These are phyloP conservation scores for Microhierax caerulescens DNA, from an alignment of 2,797 vertebrate genomes.

Conservation along the genomic window DNA sequence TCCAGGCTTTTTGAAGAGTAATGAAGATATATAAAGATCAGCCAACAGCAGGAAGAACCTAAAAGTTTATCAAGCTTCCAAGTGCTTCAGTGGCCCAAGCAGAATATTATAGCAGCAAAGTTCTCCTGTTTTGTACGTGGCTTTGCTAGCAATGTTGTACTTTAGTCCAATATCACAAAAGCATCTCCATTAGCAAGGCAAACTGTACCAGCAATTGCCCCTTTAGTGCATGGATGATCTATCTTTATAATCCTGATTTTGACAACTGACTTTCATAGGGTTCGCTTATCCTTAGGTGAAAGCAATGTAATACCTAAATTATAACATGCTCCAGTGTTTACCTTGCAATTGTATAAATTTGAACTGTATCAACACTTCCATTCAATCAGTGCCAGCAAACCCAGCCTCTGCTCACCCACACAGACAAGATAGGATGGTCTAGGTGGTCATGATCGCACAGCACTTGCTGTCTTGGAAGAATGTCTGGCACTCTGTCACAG, in stretches of 20 bases:
- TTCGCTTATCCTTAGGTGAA: not conserved
- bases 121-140: not conserved
- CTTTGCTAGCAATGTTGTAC: not conserved
- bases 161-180: not conserved
- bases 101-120: not conserved
- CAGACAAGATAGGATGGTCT: not conserved
- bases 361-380: not conserved
- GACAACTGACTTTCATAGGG: not conserved
- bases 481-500: not conserved
- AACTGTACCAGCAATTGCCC: not conserved
- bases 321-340: not conserved
- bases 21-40: not conserved
- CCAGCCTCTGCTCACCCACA: not conserved
- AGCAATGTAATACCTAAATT: not conserved
- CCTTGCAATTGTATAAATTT: not conserved
- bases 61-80: not conserved
- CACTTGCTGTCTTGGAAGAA: not conserved
- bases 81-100: not conserved
- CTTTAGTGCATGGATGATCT: not conserved
- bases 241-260: not conserved
- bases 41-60: not conserved
- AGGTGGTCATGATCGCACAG: not conserved
- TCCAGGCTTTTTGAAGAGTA: not conserved
- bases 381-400: not conserved
- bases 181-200: not conserved